Conservation (phyloP, 2,113 vertebrate species). For the Nothoprocta perdicaria region DNA sequence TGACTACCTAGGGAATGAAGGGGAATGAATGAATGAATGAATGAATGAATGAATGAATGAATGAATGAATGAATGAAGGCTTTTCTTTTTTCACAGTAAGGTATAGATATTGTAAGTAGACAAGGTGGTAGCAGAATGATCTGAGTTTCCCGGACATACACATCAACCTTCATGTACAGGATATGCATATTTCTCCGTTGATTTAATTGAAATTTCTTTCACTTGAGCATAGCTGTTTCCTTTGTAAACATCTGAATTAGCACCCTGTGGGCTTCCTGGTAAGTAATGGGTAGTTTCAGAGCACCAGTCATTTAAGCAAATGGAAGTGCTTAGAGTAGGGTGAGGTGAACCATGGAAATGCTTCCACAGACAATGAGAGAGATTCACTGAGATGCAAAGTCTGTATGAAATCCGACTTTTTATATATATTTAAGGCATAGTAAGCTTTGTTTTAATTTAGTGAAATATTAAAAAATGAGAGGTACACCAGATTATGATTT, state of each 20-base stretch:
- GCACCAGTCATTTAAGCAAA: not conserved
- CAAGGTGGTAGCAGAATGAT: not conserved
- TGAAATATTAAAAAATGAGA: not conserved
- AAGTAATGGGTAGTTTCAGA: not conserved
- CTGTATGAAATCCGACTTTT: not conserved
- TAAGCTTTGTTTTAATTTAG: not conserved
- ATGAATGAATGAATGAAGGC: too few species aligned
- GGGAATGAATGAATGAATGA: too few species aligned
- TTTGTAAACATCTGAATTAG: not conserved
- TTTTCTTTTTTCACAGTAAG: not conserved
- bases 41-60: too few species aligned
- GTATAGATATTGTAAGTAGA: not conserved
- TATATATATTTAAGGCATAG: not conserved
- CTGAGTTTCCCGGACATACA: not conserved
- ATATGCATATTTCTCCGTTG: not conserved
- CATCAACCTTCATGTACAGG: not conserved
- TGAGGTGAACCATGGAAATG: not conserved
- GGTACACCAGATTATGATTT: not conserved
- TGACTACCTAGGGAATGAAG: fast-evolving
- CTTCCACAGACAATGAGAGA: not conserved
- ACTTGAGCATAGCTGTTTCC: not conserved
- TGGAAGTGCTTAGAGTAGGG: not conserved
- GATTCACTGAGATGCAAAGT: not conserved
- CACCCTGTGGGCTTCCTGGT: not conserved
- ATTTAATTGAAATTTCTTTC: not conserved